Evolutionary conservation across 2,888 invertebrate species (phyloP).

Genomic region (Caenorhabditis parvicauda): DNA sequence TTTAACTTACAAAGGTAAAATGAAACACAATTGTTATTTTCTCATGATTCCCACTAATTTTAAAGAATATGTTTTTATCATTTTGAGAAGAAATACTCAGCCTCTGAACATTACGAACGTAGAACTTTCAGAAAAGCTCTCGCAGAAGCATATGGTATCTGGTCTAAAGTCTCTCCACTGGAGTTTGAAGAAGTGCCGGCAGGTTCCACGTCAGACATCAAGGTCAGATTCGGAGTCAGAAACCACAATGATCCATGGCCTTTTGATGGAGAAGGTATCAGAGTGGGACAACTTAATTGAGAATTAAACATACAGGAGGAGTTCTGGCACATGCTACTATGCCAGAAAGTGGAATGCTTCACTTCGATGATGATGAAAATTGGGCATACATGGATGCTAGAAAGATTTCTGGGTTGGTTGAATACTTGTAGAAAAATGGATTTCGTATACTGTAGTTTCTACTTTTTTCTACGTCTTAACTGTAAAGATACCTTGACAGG

Average conservation of each 20-base stretch:
- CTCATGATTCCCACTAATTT: too few relatives aligned
- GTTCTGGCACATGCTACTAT: constrained; percentile 61
- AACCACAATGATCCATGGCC: constrained; percentile 61
- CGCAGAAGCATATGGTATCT: constrained; percentile 54
- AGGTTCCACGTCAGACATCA: constrained; percentile 42
- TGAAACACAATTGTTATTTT: too few relatives aligned
- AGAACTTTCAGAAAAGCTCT: constrained; percentile 46
- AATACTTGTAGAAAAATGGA: too few relatives aligned
- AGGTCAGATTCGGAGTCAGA: constrained; percentile 51
- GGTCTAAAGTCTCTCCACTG: constrained; percentile 49
- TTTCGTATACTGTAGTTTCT: too few relatives aligned
- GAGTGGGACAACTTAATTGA: neutral
- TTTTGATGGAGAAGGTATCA: constrained; percentile 57
- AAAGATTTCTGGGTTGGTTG: constrained; percentile 44
- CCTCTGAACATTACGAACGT: neutral
- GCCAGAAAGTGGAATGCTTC: constrained; percentile 59
- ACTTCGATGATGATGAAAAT: constrained; percentile 61
- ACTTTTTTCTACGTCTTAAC: too few relatives aligned
- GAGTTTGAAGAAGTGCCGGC: constrained; percentile 53
- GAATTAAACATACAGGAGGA: constrained; percentile 36
- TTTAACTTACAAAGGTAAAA: too few relatives aligned
- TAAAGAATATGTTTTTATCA: neutral
- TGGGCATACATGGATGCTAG: constrained; percentile 56
- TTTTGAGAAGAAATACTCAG: neutral
- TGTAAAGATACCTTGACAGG: too few relatives aligned